Conservation (phyloP, 1,140 invertebrate species). For the Sitobion miscanthi region DNA sequence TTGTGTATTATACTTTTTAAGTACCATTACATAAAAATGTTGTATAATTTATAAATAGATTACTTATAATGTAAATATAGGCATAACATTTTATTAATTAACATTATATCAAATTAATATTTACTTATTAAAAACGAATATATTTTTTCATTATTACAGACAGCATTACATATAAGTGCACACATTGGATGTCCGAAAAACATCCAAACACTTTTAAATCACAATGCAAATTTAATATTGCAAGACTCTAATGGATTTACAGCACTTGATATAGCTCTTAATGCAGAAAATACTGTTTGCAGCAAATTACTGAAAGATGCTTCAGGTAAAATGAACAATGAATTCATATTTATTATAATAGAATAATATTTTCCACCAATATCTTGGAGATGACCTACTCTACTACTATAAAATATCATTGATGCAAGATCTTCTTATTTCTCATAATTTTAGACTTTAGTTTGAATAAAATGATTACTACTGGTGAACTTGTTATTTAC, state of each 20-base stretch:
- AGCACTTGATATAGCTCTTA: conserved; percentile 77
- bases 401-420: too few relatives aligned
- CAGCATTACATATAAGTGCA: conserved; percentile 80
- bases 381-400: not conserved
- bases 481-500: not conserved
- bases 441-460: too few relatives aligned
- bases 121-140: not conserved
- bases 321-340: conserved; percentile 67
- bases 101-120: not conserved
- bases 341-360: not conserved
- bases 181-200: conserved; percentile 80
- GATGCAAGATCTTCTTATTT: too few relatives aligned
- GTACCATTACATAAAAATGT: not conserved
- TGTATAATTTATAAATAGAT: not conserved
- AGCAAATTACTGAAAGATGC: conserved; percentile 73
- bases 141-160: conserved; percentile 66
- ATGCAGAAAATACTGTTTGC: conserved; percentile 72
- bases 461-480: too few relatives aligned
- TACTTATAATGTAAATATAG: not conserved
- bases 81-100: not conserved
- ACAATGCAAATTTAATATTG: conserved; percentile 72
- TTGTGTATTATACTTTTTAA: not conserved
- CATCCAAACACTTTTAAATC: conserved; percentile 71
- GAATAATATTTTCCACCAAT: not conserved
- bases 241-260: conserved; percentile 74